Conservation (phyloP, 2,113 vertebrate genomes). For the Aegithalos caudatus region DNA sequence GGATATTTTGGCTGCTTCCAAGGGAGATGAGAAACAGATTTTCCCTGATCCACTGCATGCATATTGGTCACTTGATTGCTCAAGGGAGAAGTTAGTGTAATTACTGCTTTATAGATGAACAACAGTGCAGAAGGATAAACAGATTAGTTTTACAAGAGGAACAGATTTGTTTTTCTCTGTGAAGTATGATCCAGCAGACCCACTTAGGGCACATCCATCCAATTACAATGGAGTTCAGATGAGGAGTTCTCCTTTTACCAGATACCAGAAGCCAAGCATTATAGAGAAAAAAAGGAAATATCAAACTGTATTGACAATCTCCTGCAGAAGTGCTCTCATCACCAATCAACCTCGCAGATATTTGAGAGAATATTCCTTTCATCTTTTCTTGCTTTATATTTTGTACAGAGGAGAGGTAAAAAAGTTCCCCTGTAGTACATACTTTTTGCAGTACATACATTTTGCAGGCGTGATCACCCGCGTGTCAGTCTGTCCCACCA, state of each 20-base stretch:
- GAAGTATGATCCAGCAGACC: not conserved
- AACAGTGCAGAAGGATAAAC: not conserved
- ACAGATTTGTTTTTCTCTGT: not conserved
- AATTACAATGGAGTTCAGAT: not conserved
- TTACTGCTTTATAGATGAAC: not conserved
- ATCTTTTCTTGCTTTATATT: not conserved
- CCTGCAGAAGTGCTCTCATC: not conserved
- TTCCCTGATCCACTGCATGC: not conserved
- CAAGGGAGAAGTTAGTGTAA: conserved; percentile 1
- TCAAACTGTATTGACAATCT: not conserved
- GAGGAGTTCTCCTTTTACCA: not conserved
- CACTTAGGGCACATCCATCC: not conserved
- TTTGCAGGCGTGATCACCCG: not conserved
- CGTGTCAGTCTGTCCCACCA: not conserved
- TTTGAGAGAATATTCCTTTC: not conserved
- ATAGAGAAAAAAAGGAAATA: not conserved
- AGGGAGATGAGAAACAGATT: conserved; percentile 4
- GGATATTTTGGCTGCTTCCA: not conserved
- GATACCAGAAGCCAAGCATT: not conserved
- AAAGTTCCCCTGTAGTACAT: not conserved
- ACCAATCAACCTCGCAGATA: not conserved
- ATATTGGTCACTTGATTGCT: not conserved
- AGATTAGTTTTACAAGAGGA: conserved; percentile 10
- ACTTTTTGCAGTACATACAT: not conserved
- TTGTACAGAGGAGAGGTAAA: not conserved